Evolutionary conservation across 1,140 invertebrate genomes (phyloP), one percentile per base, ranked within the genome.

Genomic region (Ridgeia piscesae): DNA sequence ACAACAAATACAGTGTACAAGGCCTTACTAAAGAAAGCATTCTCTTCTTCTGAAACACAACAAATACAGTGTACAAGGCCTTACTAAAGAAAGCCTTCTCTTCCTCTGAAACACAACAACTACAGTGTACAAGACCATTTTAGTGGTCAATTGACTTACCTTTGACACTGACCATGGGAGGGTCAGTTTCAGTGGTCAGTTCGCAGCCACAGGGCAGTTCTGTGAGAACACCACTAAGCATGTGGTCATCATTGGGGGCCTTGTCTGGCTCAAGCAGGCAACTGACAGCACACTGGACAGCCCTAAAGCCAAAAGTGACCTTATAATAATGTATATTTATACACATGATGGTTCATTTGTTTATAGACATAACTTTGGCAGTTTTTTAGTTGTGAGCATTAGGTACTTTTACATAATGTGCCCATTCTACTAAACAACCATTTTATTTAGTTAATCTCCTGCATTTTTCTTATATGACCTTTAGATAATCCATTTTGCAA

Each of bases 1-100:
- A 77, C 58, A 77, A 77, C 27, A 2, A 77, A 77, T 31, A 91
- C 91, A n/a, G 35, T 91, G 91, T 91, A 91, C 91, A 91, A 42
- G 50, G 35, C 35, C 35, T 91, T 58, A 91, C 35, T 17, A 9
- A 91, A 35, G 35, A 35, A 35, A 48, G 14, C 91, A 0, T 91
- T 91, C 50, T 77, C 58, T 31, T 48, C 91, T 0, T 48, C 91
- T 91, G 89, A 27, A 17, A 77, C 58, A 77, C 58, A 77, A 77
- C 27, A 2, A 77, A 77, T 31, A 91, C 91, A n/a, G 35, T 91
- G 91, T 91, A 91, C 91, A 91, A 42, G 50, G 35, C 35, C 35
- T 91, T 58, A 91, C 35, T 17, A 9, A 91, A 35, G 35, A 35
- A 35, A 48, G 14, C 91, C 0, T 91, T 91, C 50, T 77, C 58